A percentile compares a stretch with the other conserved stretches of the same genome.
Conservation (phyloP, 2,113 vertebrate genomes). For the Mirounga angustirostris region DNA sequence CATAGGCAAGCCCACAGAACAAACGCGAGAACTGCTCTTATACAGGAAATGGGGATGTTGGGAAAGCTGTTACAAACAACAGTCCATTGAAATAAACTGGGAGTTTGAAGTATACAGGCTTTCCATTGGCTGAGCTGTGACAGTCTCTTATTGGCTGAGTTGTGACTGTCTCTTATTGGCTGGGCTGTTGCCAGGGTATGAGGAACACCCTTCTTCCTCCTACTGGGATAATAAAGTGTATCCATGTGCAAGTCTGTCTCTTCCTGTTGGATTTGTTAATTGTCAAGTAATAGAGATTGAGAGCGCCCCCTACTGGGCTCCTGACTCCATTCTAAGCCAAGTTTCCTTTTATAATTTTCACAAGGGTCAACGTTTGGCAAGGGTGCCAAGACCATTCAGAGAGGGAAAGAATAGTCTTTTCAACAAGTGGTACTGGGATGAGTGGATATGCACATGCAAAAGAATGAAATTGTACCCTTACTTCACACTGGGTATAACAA, state of each 20-base stretch:
- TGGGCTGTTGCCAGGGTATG: neutral
- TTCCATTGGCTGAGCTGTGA: neutral
- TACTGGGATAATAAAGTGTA: neutral
- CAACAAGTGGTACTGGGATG: neutral
- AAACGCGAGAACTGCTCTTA: neutral
- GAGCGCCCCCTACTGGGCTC: neutral
- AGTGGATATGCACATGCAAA: neutral
- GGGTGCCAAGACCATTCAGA: neutral
- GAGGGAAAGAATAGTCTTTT: neutral
- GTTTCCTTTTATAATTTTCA: neutral
- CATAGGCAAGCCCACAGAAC: neutral
- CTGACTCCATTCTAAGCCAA: neutral
- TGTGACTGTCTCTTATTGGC: neutral
- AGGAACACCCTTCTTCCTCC: neutral
- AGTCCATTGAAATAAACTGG: neutral
- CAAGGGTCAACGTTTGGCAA: neutral
- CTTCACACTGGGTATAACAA: neutral
- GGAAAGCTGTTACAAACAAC: neutral
- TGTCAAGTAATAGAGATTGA: neutral
- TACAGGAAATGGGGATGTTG: neutral
- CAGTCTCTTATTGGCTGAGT: neutral
- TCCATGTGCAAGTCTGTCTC: neutral
- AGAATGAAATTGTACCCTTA: neutral
- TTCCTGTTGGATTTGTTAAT: neutral
- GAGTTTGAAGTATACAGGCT: neutral